These are phyloP conservation scores for Pentamera pediparva DNA, from an alignment of 53 echinoderm and acorn worm species.

Conservation along the genomic window DNA sequence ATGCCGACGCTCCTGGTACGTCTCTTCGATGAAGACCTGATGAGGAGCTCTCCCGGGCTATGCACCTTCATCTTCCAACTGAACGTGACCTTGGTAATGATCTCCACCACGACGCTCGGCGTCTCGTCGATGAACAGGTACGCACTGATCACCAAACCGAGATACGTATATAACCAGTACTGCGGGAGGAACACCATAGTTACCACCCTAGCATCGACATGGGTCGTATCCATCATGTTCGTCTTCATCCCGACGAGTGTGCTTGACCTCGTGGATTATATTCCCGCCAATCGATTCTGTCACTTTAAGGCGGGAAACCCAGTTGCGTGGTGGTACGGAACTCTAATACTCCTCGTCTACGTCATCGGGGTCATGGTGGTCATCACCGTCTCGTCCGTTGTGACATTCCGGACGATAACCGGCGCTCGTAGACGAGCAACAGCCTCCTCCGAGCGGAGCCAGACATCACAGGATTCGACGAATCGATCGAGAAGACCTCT, in stretches of 20 bases:
- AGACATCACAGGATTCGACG: not conserved
- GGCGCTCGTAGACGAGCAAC: not conserved
- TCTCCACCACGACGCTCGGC: not conserved
- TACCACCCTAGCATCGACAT: not conserved
- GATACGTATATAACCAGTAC: not conserved
- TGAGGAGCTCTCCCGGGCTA: not conserved
- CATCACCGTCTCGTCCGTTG: constrained; percentile 2
- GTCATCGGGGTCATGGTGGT: not conserved
- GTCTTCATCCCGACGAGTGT: not conserved
- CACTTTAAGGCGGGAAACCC: constrained; percentile 5
- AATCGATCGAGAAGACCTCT: not conserved
- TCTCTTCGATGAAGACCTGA: not conserved
- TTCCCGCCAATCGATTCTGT: constrained; percentile 4
- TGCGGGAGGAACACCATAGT: constrained; percentile 5
- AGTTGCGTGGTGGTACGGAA: constrained; percentile 19
- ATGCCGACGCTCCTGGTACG: constrained; percentile 13
- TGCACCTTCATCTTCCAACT: constrained; percentile 10
- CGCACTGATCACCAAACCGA: constrained; percentile 22
- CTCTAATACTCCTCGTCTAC: not conserved
- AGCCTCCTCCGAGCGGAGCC: not conserved
- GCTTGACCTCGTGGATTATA: not conserved
- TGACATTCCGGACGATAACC: constrained; percentile 8
- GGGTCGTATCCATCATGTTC: not conserved
- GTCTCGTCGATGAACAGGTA: constrained; percentile 17
- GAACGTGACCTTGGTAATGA: constrained; percentile 5